Conservation (phyloP, 1,140 invertebrate genomes). For the Pachypeltis micranthus region DNA sequence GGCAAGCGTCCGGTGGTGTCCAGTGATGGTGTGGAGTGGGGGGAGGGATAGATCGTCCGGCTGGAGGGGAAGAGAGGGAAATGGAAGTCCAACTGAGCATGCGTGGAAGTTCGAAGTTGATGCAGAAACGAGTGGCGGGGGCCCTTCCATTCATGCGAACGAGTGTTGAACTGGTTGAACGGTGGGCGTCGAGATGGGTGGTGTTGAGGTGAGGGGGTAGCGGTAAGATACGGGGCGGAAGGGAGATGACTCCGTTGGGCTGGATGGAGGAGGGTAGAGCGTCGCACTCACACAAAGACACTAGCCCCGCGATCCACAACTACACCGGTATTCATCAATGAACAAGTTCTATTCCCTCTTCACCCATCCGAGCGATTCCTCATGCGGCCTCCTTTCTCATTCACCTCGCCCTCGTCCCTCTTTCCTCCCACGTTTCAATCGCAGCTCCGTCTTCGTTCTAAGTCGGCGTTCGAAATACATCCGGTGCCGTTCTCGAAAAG, state of each 20-base stretch:
- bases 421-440: constrained; percentile 8
- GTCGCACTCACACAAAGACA: not conserved
- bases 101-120: not conserved
- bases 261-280: not conserved
- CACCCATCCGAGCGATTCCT: too few species aligned
- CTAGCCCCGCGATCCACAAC: not conserved
- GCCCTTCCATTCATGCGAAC: not conserved
- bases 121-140: too few species aligned
- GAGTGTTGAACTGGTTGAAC: not conserved
- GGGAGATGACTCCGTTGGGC: not conserved
- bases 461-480: too few species aligned
- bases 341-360: not conserved
- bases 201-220: not conserved
- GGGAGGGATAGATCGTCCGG: too few species aligned
- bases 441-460: too few species aligned
- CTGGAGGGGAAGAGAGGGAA: too few species aligned
- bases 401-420: not conserved
- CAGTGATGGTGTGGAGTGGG: too few species aligned
- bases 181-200: not conserved
- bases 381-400: not conserved
- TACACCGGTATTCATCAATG: constrained; percentile 5
- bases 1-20: not conserved
- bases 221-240: not conserved
- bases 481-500: too few species aligned
- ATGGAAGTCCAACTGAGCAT: not conserved